These are phyloP conservation scores for Diplazon laetatorius DNA, from an alignment of 2,888 invertebrate genomes.

Conservation along the genomic window DNA sequence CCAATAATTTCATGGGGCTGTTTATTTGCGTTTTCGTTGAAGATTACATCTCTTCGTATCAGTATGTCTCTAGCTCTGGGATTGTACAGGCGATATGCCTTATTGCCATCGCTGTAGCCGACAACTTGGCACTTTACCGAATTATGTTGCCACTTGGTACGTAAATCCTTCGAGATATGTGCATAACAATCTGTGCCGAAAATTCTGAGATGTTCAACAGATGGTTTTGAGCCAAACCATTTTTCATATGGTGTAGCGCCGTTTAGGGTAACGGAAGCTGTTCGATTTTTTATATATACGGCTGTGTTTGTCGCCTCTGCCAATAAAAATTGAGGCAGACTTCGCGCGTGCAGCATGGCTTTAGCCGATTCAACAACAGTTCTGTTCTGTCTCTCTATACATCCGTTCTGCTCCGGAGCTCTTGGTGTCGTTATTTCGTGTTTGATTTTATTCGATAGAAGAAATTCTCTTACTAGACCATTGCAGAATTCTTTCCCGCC, in stretches of 20 bases:
- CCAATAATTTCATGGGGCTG: not conserved
- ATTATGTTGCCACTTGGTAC: conserved; percentile 70
- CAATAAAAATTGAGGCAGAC: conserved; percentile 32
- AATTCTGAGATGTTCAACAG: conserved; percentile 69
- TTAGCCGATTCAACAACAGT: conserved; percentile 48
- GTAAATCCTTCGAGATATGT: conserved; percentile 60
- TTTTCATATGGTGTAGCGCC: conserved; percentile 39
- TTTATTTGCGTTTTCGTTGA: conserved; percentile 27
- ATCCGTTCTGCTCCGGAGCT: conserved; percentile 50
- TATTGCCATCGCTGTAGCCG: conserved; percentile 62
- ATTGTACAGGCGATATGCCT: conserved; percentile 68
- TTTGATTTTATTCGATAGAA: conserved; percentile 44
- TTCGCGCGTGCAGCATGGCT: conserved; percentile 33
- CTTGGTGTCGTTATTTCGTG: conserved; percentile 41
- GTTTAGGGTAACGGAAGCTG: conserved; percentile 14
- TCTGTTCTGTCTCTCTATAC: conserved; percentile 42
- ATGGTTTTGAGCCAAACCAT: conserved; percentile 65
- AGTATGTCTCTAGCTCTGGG: conserved; percentile 58
- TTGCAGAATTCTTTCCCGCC: conserved; percentile 39
- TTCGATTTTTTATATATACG: conserved; percentile 50
- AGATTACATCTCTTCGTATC: conserved; percentile 59
- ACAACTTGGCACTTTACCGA: conserved; percentile 69
- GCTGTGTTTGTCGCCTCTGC: conserved; percentile 45
- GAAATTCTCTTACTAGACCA: conserved; percentile 18
- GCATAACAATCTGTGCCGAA: conserved; percentile 71